These are phyloP conservation scores for Physocephala rufipes DNA, from an alignment of 2,888 invertebrate genomes.

Conservation along the genomic window DNA sequence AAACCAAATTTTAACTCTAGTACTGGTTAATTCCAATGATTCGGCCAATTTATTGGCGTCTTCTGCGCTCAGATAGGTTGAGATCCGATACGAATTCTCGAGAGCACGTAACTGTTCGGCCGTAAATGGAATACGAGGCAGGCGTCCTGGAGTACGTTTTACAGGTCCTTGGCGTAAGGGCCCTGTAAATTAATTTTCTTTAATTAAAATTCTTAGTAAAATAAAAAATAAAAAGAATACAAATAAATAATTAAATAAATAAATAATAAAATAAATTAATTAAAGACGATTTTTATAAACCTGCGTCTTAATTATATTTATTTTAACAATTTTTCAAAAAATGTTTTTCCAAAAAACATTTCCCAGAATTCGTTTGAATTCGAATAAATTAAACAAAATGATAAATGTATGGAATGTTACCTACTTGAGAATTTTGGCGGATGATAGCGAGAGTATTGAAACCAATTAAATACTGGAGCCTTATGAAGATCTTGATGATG, in stretches of 20 bases:
- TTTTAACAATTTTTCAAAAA: too few relatives aligned
- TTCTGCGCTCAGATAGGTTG: conserved; percentile 74
- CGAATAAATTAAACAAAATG: background rate
- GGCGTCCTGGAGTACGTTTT: conserved; percentile 70
- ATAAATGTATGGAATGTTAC: conserved; percentile 48
- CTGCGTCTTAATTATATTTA: too few relatives aligned
- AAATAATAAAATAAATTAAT: too few relatives aligned
- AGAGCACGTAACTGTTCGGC: conserved; percentile 72
- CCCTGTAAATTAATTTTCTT: conserved; percentile 46
- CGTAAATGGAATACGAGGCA: conserved; percentile 78
- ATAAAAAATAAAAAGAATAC: too few relatives aligned
- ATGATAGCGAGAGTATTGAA: conserved; percentile 75
- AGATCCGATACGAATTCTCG: conserved; percentile 72
- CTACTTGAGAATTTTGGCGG: conserved; percentile 76
- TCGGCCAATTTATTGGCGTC: conserved; percentile 73
- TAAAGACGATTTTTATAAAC: too few relatives aligned
- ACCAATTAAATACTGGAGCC: conserved; percentile 68
- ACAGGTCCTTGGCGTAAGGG: conserved; percentile 61
- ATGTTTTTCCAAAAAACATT: too few relatives aligned
- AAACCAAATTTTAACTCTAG: conserved; percentile 80
- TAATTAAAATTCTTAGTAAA: background rate
- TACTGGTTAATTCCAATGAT: conserved; percentile 72
- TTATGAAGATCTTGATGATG: conserved; percentile 44
- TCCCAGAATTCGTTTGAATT: too few relatives aligned
- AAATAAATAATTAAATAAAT: too few relatives aligned